phyloP scores from a whole-genome alignment of 2,113 vertebrate genomes.

The Sander lucioperca region DNA sequence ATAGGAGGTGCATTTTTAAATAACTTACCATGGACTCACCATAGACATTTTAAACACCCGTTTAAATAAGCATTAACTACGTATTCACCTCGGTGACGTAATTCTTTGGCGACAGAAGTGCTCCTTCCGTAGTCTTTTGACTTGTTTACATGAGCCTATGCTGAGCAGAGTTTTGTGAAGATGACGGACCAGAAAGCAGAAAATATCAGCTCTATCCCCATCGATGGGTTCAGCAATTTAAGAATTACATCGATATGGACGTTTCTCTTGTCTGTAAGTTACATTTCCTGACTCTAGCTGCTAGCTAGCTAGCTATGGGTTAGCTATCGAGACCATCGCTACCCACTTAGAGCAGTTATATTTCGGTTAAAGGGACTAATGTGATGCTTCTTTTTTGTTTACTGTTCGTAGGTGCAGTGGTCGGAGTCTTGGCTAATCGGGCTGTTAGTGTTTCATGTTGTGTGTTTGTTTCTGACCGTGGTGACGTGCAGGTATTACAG shows the following conservation, averaged over 20 bases:
- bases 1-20: too few species aligned
- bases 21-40: too few species aligned
- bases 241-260: slow-evolving; percentile 85
- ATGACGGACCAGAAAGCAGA: slow-evolving; percentile 76
- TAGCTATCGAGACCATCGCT: neutral
- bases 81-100: slow-evolving; percentile 18
- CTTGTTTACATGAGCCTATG: slow-evolving; percentile 35
- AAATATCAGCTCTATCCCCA: slow-evolving; percentile 79
- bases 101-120: slow-evolving; percentile 14
- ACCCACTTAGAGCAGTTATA: too few species aligned
- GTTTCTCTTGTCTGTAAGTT: slow-evolving; percentile 85
- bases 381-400: neutral
- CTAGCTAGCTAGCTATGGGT: neutral
- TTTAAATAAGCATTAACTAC: too few species aligned
- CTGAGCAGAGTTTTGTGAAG: neutral
- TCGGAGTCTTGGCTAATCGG: slow-evolving; percentile 93
- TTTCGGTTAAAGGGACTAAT: accelerated
- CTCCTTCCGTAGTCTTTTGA: slow-evolving; percentile 20
- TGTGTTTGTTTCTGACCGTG: slow-evolving; percentile 88
- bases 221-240: slow-evolving; percentile 83
- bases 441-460: slow-evolving; percentile 86
- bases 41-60: too few species aligned
- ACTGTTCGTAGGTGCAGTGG: slow-evolving; percentile 88
- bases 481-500: slow-evolving; percentile 87
- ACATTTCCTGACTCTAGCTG: neutral